Conservation (phyloP, 1,140 invertebrate genomes). For the Lepidurus arcticus region DNA sequence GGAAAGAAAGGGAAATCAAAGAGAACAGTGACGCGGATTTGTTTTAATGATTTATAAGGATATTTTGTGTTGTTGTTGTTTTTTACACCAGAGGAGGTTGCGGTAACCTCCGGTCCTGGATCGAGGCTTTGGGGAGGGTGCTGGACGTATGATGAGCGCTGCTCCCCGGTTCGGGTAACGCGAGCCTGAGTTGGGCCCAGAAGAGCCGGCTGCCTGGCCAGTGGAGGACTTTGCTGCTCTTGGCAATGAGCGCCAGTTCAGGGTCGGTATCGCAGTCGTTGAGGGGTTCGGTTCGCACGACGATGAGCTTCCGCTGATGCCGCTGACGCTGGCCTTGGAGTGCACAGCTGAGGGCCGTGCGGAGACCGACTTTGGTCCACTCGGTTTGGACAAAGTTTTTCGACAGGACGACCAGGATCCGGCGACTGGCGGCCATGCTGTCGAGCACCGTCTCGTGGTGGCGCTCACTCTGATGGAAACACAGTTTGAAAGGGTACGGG, state of each 20-base stretch:
- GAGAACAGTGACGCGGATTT: background rate
- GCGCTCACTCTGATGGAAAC: conserved; percentile 48
- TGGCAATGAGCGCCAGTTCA: conserved; percentile 79
- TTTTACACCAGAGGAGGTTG: conserved; percentile 7
- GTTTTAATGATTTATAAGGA: too few relatives aligned
- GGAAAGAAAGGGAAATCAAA: background rate
- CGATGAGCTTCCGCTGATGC: conserved; percentile 65
- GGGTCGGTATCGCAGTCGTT: conserved; percentile 78
- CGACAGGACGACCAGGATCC: conserved; percentile 83
- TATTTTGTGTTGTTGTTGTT: background rate
- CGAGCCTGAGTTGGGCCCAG: conserved; percentile 87
- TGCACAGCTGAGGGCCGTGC: conserved; percentile 82
- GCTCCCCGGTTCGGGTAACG: conserved; percentile 62
- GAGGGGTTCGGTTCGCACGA: conserved; percentile 76
- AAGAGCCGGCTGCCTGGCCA: conserved; percentile 83
- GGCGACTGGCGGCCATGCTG: conserved; percentile 74
- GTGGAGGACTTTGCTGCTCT: conserved; percentile 77
- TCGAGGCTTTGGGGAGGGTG: background rate
- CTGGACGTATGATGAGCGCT: background rate
- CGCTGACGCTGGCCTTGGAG: conserved; percentile 60
- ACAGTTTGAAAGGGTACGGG: conserved; percentile 60
- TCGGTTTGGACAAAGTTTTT: conserved; percentile 90
- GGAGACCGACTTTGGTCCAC: conserved; percentile 90
- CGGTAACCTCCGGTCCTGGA: conserved; percentile 1
- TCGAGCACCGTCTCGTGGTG: conserved; percentile 81